These are phyloP conservation scores for Tricholaema leucomelas DNA, from an alignment of 2,113 vertebrate species.

Conservation along the genomic window DNA sequence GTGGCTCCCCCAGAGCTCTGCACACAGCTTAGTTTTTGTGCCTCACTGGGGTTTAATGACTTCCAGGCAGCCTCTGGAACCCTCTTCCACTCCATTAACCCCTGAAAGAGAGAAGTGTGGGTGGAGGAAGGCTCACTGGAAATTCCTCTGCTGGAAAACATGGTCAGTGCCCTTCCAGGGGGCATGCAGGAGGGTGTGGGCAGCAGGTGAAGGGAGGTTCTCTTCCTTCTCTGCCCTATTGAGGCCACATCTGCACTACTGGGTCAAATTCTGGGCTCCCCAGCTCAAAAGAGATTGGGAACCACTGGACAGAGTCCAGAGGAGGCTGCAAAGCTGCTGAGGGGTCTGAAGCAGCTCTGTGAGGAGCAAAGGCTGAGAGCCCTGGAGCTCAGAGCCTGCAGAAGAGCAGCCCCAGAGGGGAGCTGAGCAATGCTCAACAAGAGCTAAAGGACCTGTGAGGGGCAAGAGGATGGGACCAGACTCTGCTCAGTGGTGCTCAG, in stretches of 20 bases:
- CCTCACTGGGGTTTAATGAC: not conserved
- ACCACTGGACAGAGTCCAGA: too few relatives aligned
- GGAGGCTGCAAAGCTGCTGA: too few relatives aligned
- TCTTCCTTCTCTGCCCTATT: not conserved
- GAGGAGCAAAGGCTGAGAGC: too few relatives aligned
- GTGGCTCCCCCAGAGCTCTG: constrained; percentile 38
- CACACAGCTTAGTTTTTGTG: not conserved
- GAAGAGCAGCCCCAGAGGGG: too few relatives aligned
- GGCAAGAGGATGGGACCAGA: too few relatives aligned
- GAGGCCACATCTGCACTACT: not conserved
- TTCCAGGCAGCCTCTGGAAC: not conserved
- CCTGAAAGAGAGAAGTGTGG: not conserved
- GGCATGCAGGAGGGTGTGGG: not conserved
- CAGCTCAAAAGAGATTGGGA: too few relatives aligned
- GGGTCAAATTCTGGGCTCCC: too few relatives aligned
- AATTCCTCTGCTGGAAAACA: not conserved
- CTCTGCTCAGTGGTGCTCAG: too few relatives aligned
- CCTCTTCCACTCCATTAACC: not conserved
- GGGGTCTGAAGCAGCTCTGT: too few relatives aligned
- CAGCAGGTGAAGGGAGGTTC: not conserved
- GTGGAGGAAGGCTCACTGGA: accelerated
- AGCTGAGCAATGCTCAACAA: too few relatives aligned
- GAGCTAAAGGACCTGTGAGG: too few relatives aligned
- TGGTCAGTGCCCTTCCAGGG: not conserved
- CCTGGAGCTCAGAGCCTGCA: too few relatives aligned